phyloP scores from a whole-genome alignment of 1,140 invertebrate genomes.

The Ceratina calcarata region DNA sequence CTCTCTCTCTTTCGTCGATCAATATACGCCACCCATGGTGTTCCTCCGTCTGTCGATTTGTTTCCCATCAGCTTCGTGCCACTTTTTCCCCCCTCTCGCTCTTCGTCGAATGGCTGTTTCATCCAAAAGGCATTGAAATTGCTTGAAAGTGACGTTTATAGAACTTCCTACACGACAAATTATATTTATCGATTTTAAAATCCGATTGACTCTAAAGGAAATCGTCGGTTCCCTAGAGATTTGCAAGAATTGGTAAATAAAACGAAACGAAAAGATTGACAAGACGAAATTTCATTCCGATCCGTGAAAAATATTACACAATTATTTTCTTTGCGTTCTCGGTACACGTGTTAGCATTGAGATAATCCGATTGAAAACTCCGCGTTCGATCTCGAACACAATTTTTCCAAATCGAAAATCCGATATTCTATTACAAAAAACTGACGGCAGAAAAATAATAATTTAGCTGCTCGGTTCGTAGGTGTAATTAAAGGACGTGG shows the following conservation, averaged over 20 bases:
- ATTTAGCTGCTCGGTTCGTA: neutral
- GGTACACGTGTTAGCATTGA: neutral
- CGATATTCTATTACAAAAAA: neutral
- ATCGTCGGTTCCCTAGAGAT: neutral
- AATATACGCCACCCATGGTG: constrained; percentile 35
- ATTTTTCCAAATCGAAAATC: no score
- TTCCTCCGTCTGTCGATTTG: constrained; percentile 36
- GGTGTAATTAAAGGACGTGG: constrained; percentile 25
- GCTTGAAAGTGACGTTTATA: neutral
- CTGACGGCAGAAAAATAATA: neutral
- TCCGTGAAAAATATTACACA: neutral
- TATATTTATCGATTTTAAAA: neutral
- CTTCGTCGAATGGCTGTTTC: neutral
- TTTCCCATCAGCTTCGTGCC: constrained; percentile 18
- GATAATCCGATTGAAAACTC: neutral
- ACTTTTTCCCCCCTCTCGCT: neutral
- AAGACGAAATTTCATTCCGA: neutral
- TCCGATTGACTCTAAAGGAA: no score
- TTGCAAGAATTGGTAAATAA: neutral
- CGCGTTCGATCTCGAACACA: neutral
- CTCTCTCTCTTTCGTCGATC: constrained; percentile 36
- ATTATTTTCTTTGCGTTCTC: neutral
- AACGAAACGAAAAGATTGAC: neutral
- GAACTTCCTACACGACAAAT: no score
- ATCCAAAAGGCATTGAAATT: neutral